Evolutionary conservation across 2,113 vertebrate species (phyloP), one percentile per base, ranked within the genome.

Genomic region (Osmerus eperlanus): DNA sequence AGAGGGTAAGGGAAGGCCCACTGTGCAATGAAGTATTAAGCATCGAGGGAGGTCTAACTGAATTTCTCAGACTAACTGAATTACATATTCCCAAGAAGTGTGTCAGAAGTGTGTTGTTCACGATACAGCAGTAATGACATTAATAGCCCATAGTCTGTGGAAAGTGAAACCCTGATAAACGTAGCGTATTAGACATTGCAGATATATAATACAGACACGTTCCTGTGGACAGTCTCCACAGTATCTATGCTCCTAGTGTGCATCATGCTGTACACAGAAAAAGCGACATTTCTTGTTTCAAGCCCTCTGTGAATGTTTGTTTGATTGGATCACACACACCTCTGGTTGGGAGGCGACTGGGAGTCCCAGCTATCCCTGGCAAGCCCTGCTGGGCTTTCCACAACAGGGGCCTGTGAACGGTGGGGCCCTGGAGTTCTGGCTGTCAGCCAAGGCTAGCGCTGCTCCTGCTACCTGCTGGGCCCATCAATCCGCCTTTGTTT

Each of bases 401-500:
- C 91, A 92, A 92, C 91, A 87, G 84, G 81, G 85, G 81, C 89
- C 90, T 90, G 89, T 88, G 88, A 91, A 89, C 85, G 62, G 69
- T 47, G 82, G 86, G 87, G 85, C 89, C 88, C 87, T 77, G 88
- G 87, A 90, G 84, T 84, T 71, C 85, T 91, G 90, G 90, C 89
- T 85, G 79, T 78, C 87, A 80, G 90, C 91, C 90, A 90, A 88
- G 86, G 81, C 86, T 86, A 86, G 87, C 74, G 91, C 94, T 70
- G 92, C 91, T 93, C 90, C 91, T 88, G 93, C 94, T 97, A 97
- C 97, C 97, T 98, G 96, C 97, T 98, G 97, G 90, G 96, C 93
- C 93, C 88, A 96, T 98, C 95, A 97, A 97, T 98, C 92, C 93
- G 91, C 94, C 94, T 95, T 98, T 99, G 96, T 99, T 93, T 93